Evolutionary conservation across 2,797 vertebrate genomes (phyloP).

Genomic region (Stomatorhinus walkeri): DNA sequence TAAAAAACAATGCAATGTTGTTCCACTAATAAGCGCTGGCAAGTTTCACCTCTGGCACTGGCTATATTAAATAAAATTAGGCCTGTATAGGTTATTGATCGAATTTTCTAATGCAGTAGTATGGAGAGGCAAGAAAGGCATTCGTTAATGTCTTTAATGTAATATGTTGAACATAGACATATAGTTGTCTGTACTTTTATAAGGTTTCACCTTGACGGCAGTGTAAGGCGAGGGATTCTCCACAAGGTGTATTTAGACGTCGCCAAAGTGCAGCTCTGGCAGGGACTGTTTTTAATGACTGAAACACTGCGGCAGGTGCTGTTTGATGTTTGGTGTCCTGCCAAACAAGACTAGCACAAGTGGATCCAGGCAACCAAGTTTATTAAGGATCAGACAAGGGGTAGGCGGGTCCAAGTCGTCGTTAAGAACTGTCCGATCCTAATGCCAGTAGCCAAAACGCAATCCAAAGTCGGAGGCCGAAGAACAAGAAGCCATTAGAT

Average conservation of each 20-base stretch:
- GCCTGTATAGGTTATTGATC: neutral
- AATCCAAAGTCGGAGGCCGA: too few species aligned
- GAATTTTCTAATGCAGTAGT: neutral
- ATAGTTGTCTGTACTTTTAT: neutral
- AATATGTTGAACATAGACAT: neutral
- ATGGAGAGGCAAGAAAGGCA: neutral
- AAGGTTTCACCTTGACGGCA: neutral
- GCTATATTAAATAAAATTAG: neutral
- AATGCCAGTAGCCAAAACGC: too few species aligned
- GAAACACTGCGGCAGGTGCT: neutral
- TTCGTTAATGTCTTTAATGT: neutral
- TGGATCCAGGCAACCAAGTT: too few species aligned
- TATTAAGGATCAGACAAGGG: too few species aligned
- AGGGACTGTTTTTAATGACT: neutral
- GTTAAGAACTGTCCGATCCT: too few species aligned
- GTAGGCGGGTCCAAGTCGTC: too few species aligned
- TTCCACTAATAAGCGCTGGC: neutral
- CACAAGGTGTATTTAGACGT: too few species aligned
- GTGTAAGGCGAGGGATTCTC: neutral
- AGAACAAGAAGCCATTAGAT: too few species aligned
- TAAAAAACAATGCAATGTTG: neutral
- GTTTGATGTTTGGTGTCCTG: neutral
- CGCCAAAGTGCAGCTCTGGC: neutral
- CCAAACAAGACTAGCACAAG: too few species aligned
- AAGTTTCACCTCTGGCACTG: neutral